These are phyloP conservation scores for Whitmania pigra DNA, from an alignment of 1,140 invertebrate species.

Conservation along the genomic window DNA sequence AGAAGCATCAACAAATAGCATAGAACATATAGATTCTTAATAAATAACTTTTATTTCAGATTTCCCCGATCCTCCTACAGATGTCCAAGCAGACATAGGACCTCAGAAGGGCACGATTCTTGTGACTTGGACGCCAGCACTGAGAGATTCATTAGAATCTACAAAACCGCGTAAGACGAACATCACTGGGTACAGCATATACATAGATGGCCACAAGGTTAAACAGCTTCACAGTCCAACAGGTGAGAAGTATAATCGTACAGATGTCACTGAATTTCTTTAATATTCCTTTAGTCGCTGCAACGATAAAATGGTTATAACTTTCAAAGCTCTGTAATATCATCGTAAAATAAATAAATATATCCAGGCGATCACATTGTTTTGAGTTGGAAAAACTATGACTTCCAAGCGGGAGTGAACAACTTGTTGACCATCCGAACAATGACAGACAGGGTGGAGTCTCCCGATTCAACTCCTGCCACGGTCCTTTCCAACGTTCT, in stretches of 20 bases:
- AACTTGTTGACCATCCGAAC: slow-evolving; percentile 76
- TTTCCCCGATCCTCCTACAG: slow-evolving; percentile 57
- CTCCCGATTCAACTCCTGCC: slow-evolving; percentile 73
- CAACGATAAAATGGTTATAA: too few relatives aligned
- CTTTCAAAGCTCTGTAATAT: not conserved
- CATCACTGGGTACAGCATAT: slow-evolving; percentile 92
- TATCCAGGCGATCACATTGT: slow-evolving; percentile 79
- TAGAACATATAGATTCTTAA: not conserved
- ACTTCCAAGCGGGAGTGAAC: slow-evolving; percentile 56
- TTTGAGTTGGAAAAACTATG: slow-evolving; percentile 70
- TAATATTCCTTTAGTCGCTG: too few relatives aligned
- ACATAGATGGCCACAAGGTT: slow-evolving; percentile 91
- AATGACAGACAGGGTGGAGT: slow-evolving; percentile 78
- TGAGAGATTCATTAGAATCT: slow-evolving; percentile 25
- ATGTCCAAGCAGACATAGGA: slow-evolving; percentile 90
- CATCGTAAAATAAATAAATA: slow-evolving; percentile 2
- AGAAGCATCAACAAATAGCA: not conserved
- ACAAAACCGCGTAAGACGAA: slow-evolving; percentile 65
- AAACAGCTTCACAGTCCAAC: slow-evolving; percentile 47
- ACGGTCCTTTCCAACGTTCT: not conserved
- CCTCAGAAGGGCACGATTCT: slow-evolving; percentile 95
- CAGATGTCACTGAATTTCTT: too few relatives aligned
- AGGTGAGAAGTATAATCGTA: not conserved
- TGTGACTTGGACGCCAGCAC: slow-evolving; percentile 90
- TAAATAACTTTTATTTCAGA: not conserved